These are phyloP conservation scores for Drosophila parvula DNA, from an alignment of 1,140 invertebrate species.

Conservation along the genomic window DNA sequence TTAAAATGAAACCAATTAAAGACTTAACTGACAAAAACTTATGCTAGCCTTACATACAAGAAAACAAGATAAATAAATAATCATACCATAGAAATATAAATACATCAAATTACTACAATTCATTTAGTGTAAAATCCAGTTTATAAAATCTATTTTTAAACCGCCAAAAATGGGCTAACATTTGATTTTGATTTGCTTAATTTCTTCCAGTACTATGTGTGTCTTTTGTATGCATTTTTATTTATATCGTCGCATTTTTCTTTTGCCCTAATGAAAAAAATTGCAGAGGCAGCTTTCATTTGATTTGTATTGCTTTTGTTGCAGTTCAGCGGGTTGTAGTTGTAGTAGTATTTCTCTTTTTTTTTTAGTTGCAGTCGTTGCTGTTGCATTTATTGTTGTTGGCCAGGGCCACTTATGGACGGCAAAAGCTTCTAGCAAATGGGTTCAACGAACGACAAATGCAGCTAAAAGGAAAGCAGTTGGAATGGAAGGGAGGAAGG, in stretches of 20 bases:
- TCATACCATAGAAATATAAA: background rate
- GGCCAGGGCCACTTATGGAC: slow-evolving; percentile 76
- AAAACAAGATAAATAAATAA: no score
- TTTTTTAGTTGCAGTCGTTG: slow-evolving; percentile 29
- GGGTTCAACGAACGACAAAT: slow-evolving; percentile 79
- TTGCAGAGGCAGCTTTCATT: slow-evolving; percentile 69
- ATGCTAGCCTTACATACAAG: background rate
- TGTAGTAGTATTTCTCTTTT: slow-evolving; percentile 42
- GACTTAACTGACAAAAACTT: background rate
- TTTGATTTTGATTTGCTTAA: slow-evolving; percentile 7
- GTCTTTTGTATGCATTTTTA: slow-evolving; percentile 69
- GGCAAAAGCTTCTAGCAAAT: slow-evolving; percentile 57
- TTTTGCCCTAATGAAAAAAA: slow-evolving; percentile 60
- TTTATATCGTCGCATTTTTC: slow-evolving; percentile 79
- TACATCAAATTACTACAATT: background rate
- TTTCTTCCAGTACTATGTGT: slow-evolving; percentile 33
- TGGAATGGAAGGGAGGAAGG: no score
- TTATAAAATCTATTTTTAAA: background rate
- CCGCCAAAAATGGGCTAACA: background rate
- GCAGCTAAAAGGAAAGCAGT: slow-evolving; percentile 36
- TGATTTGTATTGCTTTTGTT: slow-evolving; percentile 76
- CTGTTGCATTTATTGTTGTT: slow-evolving; percentile 50
- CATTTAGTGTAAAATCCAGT: background rate
- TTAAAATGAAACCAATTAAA: background rate
- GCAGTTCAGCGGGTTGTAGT: slow-evolving; percentile 31